Base-by-base conservation (phyloP, 1,140 invertebrate genomes). In the Lethrus apterus region DNA sequence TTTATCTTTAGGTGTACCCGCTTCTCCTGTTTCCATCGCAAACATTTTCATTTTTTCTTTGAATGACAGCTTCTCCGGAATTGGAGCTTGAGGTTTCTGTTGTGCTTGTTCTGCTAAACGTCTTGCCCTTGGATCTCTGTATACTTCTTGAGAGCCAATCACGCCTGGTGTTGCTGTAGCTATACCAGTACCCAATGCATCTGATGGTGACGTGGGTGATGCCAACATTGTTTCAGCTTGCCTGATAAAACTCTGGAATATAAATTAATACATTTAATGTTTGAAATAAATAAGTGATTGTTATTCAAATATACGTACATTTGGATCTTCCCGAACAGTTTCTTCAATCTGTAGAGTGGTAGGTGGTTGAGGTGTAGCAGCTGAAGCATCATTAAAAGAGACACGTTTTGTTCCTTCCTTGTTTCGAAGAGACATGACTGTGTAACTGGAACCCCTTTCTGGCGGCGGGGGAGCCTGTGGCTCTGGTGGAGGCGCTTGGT, bases 21-120 rank as follows among this genome's bases (percentile, higher is more conserved):
- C 76, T 66, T 93, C 89, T 17, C 89, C 89, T 1, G 87, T 87
- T 70, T 93, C 89, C 71, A 91, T 83, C 9, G 90, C 91, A 72
- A 95, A 95, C 89, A 94, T 93, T 68, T 93, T 92, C 89, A 95
- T 94, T 69, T 95, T 95, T 64, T 94, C 91, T 65, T 91, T 89
- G 64, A 95, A 94, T 40, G 84, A 87, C 7, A 95, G 70, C 59
- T 93, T 92, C 63, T 93, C 90, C 1, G 90, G 90, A 41, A 89
- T 81, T 4, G 84, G 79, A 72, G 43, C 73, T 68, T 45, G 70
- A 63, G 59, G 71, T 64, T 69, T 79, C 48, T 83, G 76, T 53
- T 81, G 77, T 34, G 83, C 81, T 58, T 86, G 81, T 64, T 90
- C 86, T 0, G 84, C 84, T 44, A 93, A 65, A 14, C 89, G 78